phyloP scores from a whole-genome alignment of 92 coral and sea anemone species.

The Epizoanthus scotinus region DNA sequence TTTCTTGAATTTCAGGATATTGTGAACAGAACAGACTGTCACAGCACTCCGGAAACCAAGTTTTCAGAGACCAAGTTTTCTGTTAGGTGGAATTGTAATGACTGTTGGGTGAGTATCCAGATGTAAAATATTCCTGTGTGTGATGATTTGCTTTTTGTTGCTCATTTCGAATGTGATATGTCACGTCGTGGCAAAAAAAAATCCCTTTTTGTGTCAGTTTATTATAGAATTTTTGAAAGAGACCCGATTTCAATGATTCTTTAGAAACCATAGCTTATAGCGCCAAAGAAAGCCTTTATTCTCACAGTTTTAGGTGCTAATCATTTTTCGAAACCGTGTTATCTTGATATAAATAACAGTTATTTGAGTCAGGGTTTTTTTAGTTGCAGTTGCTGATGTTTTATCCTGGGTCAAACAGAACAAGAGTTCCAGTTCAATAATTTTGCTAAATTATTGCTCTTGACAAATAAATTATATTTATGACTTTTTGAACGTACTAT shows the following conservation, averaged over 20 bases:
- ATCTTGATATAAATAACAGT: slow-evolving; percentile 38
- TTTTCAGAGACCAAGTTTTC: slow-evolving; percentile 23
- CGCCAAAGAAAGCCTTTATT: slow-evolving; percentile 3
- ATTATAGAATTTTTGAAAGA: background rate
- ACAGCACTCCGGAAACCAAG: slow-evolving; percentile 11
- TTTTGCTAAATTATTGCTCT: slow-evolving; percentile 17
- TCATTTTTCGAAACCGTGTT: slow-evolving; percentile 34
- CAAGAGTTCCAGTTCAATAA: slow-evolving; percentile 7
- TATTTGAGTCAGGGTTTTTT: slow-evolving; percentile 35
- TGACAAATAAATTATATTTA: background rate
- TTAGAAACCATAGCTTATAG: background rate
- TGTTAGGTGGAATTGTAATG: slow-evolving; percentile 32
- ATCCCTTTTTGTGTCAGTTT: background rate
- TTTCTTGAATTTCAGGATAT: slow-evolving; percentile 36
- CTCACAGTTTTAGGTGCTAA: slow-evolving; percentile 15
- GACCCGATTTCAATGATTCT: background rate
- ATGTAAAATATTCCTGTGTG: background rate
- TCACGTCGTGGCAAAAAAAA: background rate
- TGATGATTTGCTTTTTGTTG: background rate
- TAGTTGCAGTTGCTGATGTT: background rate
- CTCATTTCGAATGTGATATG: background rate
- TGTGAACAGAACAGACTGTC: slow-evolving; percentile 27
- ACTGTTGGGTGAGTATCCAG: slow-evolving; percentile 35
- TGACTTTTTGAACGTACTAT: background rate
- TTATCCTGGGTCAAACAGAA: slow-evolving; percentile 15